Percentiles rank a stretch among this genome's conserved stretches.
Conservation (phyloP, 2,888 invertebrate genomes). For the Chesias legatella region DNA sequence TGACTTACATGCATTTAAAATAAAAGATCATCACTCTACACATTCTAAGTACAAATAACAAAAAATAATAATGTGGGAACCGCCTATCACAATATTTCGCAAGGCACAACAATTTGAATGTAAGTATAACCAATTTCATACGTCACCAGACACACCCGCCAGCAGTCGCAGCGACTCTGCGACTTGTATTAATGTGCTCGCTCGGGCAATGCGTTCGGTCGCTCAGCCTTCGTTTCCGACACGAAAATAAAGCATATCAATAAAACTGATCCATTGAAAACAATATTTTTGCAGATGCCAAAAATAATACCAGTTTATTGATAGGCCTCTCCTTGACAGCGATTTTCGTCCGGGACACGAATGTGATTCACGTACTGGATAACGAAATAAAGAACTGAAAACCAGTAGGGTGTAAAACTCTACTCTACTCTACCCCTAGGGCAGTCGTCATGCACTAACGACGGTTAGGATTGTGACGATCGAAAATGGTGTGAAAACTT, state of each 20-base stretch:
- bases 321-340: slow-evolving; percentile 21
- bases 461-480: slow-evolving; percentile 40
- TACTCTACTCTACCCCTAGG: slow-evolving; percentile 24
- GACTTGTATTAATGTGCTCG: slow-evolving; percentile 32
- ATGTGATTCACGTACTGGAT: neutral
- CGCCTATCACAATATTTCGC: slow-evolving; percentile 34
- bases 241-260: slow-evolving; percentile 13
- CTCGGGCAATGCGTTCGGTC: slow-evolving; percentile 28
- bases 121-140: slow-evolving; percentile 58
- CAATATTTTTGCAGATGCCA: slow-evolving; percentile 3
- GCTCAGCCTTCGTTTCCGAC: slow-evolving; percentile 43
- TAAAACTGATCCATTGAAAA: slow-evolving; percentile 4
- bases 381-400: slow-evolving; percentile 2
- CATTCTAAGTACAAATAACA: slow-evolving; percentile 27
- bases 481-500: slow-evolving; percentile 68
- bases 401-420: slow-evolving; percentile 10
- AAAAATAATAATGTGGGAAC: slow-evolving; percentile 6
- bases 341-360: slow-evolving; percentile 6
- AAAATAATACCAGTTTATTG: slow-evolving; percentile 7
- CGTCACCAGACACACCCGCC: slow-evolving; percentile 66
- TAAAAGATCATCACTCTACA: slow-evolving; percentile 18
- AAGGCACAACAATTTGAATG: slow-evolving; percentile 33
- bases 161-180: slow-evolving; percentile 48
- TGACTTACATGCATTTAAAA: slow-evolving; percentile 18
- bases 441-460: slow-evolving; percentile 43